Evolutionary conservation across 2,888 invertebrate genomes (phyloP), one percentile per base, ranked within the genome.

Genomic region (Linnaemya tessellans): DNA sequence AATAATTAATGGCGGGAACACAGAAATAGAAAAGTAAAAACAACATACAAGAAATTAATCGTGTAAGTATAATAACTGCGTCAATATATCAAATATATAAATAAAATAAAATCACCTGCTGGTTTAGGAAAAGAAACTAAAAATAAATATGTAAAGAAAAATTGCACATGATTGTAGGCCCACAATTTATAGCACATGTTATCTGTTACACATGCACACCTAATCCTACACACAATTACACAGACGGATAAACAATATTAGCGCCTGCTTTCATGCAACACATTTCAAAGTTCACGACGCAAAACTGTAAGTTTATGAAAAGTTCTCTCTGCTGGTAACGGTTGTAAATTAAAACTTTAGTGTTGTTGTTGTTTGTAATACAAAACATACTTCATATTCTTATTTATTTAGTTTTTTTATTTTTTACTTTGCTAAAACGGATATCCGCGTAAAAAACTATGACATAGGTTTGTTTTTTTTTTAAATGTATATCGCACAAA

Each of bases 51-150:
- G 13, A 56, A 67, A 79, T 25, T 71, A 58, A 68, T 60, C 18
- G n/a, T 54, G 60, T 60, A 43, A 25, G 13, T 22, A 77, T 68
- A 3, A 15, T 0, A 81, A 81, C 67, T 81, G 78, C 78, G 13
- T 78, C 73, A 49, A 64, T 68, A 73, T 78, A 78, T 74, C 62
- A 73, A 64, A 78, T 71, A 65, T 46, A 58, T 22, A 11, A 8
- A 43, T 11, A 71, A 10, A 18, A 51, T 10, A 54, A 58, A 73
- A 58, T 30, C 54, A 62, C 56, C 51, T 74, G 68, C 64, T 38
- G 54, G 30, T 25, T 51, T 62, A 20, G 38, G 30, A 60, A 54
- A 49, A 11, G 8, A 18, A 11, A n/a, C n/a, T n/a, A n/a, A n/a
- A n/a, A n/a, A n/a, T 2, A 41, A 41, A 0, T 0, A 15, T 7